These are phyloP conservation scores for Ctenopoma kingsleyae DNA, from an alignment of 2,797 vertebrate genomes.

Conservation along the genomic window DNA sequence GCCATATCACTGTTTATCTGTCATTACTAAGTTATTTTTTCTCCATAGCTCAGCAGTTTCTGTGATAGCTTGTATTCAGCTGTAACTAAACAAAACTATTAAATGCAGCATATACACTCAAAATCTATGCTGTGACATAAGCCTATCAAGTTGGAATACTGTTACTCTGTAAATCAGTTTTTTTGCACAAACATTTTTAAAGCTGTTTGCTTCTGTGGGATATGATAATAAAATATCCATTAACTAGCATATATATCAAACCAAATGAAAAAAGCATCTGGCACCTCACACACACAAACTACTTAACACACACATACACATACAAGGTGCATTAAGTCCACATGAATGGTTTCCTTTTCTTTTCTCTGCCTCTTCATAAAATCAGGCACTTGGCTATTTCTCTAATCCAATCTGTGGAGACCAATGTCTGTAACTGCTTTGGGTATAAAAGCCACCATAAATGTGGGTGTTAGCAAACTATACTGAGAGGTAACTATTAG, in stretches of 20 bases:
- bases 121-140: slow-evolving; percentile 9
- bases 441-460: slow-evolving; percentile 50
- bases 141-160: slow-evolving; percentile 16
- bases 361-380: slow-evolving; percentile 23
- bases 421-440: slow-evolving; percentile 60
- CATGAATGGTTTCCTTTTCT: slow-evolving; percentile 28
- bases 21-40: slow-evolving; percentile 5
- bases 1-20: neutral
- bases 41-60: neutral
- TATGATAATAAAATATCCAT: slow-evolving; percentile 53
- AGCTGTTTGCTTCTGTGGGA: slow-evolving; percentile 28
- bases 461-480: slow-evolving; percentile 48
- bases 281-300: slow-evolving; percentile 5
- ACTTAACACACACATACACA: neutral
- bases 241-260: slow-evolving; percentile 47
- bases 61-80: slow-evolving; percentile 5
- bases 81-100: slow-evolving; percentile 3
- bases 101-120: neutral
- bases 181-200: slow-evolving; percentile 22
- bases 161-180: slow-evolving; percentile 12
- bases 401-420: slow-evolving; percentile 57
- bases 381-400: slow-evolving; percentile 42
- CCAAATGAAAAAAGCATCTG: slow-evolving; percentile 41
- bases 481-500: slow-evolving; percentile 43
- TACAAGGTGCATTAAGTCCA: slow-evolving; percentile 22